Evolutionary conservation across 2,797 vertebrate genomes (phyloP), one percentile per base, ranked within the genome.

Genomic region (Aeoliscus strigatus): DNA sequence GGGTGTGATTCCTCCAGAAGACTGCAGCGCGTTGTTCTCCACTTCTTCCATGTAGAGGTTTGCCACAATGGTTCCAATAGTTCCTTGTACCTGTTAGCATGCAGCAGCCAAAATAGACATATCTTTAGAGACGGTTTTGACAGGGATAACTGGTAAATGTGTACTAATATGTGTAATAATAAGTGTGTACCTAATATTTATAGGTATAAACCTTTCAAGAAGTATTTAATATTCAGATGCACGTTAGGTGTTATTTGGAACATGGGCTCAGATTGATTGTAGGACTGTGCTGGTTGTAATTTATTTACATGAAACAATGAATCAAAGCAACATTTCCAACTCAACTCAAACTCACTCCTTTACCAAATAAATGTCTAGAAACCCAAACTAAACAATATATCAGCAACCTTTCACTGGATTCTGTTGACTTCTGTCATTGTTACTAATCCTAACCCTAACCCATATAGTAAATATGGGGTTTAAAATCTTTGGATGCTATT

Each of bases 31-130:
- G n/a, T n/a, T n/a, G n/a, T n/a, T n/a, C n/a, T n/a, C n/a, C n/a
- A n/a, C n/a, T n/a, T n/a, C n/a, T n/a, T n/a, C n/a, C n/a, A n/a
- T n/a, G n/a, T n/a, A n/a, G n/a, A n/a, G n/a, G n/a, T n/a, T n/a
- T n/a, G n/a, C n/a, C n/a, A n/a, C n/a, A n/a, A n/a, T n/a, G n/a
- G n/a, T n/a, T 38, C 5, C 5, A 24, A 27, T 39, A 24, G 26
- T 16, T 51, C 13, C 38, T 26, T 31, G 27, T 18, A 27, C 33
- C 38, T 51, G 37, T 56, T 58, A 31, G 51, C 24, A 14, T 55
- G 31, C 35, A n/a, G 25, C 2, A 13, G 33, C 36, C 67, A 57
- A 71, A 54, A 70, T 52, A 63, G 39, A 23, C 8, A 2, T 36
- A 33, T 45, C 47, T 45, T 42, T 27, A 32, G 14, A 46, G n/a